Base-by-base conservation (phyloP, 2,113 vertebrate genomes). In the Todiramphus saurophagus region DNA sequence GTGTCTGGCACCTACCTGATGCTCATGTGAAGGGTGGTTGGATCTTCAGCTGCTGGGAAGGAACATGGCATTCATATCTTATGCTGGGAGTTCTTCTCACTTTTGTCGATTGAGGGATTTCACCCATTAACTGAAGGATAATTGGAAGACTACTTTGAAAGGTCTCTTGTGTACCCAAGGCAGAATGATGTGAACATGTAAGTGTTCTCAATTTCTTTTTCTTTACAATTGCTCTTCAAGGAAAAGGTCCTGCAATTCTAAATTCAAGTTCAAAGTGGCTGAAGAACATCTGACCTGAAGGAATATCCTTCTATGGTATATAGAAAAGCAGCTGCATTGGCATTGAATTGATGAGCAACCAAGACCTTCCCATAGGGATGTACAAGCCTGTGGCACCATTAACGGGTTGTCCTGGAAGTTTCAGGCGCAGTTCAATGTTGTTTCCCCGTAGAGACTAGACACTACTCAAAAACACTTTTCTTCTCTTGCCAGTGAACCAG, bases 1-100 rank as follows among this genome's bases (percentile, higher is more conserved):
- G 3, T 55, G 33, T 53, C 56, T 83, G 50, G 14, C 44, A 66
- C 7, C 9, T 59, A 10, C n/a, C 17, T 64, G 39, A n/a, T 13
- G 2, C 6, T 80, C 21, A 44, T 2, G 0, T 50, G 27, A 56
- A 41, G 30, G 7, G 7, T 33, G 4, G 5, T 27, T 90, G 28
- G 16, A 17, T 68, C 28, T 74, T 83, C 68, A 86, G 30, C 19
- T 58, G 60, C 7, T 83, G 24, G 13, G 25, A 72, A 44, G 0
- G 3, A 60, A 12, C 21, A 75, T 1, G 2, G 1, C 18, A 37
- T 23, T 56, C 39, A 27, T 4, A 31, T 7, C 10, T 8, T 53
- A 19, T n/a, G 7, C 27, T 51, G 7, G 17, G 17, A 72, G 10
- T 37, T 92, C 11, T 25, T 41, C n/a, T 70, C n/a, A 21, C 16